Percentiles rank a stretch among this genome's conserved stretches.
These are phyloP conservation scores for Montipora sp. DNA, from an alignment of 64 coral and sea anemone species.

Conservation along the genomic window DNA sequence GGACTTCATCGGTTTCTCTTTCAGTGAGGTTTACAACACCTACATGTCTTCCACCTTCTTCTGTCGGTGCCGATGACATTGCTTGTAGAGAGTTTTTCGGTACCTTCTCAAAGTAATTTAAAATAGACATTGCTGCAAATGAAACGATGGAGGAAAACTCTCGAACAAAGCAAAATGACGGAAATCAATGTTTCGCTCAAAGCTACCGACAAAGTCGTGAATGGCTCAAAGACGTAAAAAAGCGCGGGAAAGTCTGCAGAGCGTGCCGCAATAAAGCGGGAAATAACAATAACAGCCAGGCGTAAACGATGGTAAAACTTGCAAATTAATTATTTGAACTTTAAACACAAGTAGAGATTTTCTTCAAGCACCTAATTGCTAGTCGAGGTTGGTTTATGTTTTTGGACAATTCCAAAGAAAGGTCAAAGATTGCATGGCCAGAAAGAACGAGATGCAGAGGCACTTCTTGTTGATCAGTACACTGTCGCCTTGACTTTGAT, in stretches of 20 bases:
- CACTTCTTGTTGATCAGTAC: background rate
- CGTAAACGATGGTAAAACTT: constrained; percentile 6
- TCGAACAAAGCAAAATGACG: background rate
- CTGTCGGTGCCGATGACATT: constrained; percentile 39
- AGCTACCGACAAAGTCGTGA: constrained; percentile 20
- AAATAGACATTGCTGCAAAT: constrained; percentile 56
- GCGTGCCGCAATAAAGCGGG: background rate
- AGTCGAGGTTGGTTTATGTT: background rate
- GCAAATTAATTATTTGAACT: background rate
- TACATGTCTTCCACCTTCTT: background rate
- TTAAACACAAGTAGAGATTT: background rate
- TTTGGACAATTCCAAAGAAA: constrained; percentile 20
- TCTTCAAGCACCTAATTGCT: no score
- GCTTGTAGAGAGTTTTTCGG: constrained; percentile 56
- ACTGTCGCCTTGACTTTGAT: constrained; percentile 23
- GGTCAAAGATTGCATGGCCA: background rate
- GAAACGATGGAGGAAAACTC: constrained; percentile 6
- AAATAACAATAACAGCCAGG: background rate
- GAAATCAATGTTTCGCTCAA: background rate
- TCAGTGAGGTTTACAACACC: constrained; percentile 52
- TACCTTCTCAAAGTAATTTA: constrained; percentile 69
- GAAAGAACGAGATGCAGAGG: background rate
- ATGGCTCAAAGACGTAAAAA: constrained; percentile 31
- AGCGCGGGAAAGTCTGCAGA: background rate
- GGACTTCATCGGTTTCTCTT: constrained; percentile 61